A percentile compares a stretch with the other conserved stretches of the same genome.
These are phyloP conservation scores for Peromyscus nudipes DNA, from an alignment of 2,797 vertebrate species.

Conservation along the genomic window DNA sequence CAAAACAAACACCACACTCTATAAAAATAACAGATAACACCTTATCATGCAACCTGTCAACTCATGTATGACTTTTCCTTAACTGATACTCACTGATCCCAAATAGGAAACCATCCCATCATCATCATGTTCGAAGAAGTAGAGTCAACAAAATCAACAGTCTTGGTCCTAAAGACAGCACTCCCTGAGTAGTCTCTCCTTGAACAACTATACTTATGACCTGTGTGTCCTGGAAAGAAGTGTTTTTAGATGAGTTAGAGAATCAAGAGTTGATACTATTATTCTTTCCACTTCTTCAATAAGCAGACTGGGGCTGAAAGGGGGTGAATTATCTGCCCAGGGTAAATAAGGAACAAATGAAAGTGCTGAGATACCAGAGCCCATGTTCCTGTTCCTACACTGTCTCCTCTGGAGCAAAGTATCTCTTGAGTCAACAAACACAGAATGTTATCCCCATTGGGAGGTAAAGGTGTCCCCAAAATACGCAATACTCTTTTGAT, in stretches of 20 bases:
- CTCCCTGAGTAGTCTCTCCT: neutral
- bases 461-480: neutral
- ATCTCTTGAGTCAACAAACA: neutral
- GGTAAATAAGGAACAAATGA: neutral
- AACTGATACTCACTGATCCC: neutral
- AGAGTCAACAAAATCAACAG: neutral
- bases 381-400: neutral
- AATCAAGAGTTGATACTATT: neutral
- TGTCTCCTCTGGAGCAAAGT: neutral
- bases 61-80: neutral
- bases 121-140: neutral
- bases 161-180: neutral
- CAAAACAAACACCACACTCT: neutral
- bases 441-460: neutral
- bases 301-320: neutral
- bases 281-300: conserved; percentile 12
- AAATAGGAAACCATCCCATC: neutral
- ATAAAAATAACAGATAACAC: neutral
- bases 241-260: neutral
- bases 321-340: neutral
- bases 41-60: neutral
- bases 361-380: neutral
- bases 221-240: neutral
- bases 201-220: neutral
- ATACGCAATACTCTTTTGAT: conserved; percentile 1